A percentile compares a stretch with the other conserved stretches of the same genome.
Evolutionary conservation across 2,797 vertebrate genomes (phyloP).

Genomic region (Phoeniculus purpureus): DNA sequence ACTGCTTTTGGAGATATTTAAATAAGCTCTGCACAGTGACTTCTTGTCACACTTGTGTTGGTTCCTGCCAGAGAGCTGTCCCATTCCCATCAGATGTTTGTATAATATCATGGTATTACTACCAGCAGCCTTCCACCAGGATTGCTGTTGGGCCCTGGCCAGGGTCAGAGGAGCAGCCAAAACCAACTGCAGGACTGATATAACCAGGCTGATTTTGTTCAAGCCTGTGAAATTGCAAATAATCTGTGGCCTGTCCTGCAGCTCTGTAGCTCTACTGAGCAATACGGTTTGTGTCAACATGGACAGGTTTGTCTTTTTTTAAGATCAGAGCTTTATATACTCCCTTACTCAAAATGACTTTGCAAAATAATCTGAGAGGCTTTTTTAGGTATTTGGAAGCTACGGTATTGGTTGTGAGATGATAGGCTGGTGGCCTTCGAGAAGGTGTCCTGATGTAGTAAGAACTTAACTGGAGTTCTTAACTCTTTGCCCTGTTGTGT

Average conservation of each 20-base stretch:
- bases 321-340: background rate
- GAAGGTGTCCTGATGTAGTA: background rate
- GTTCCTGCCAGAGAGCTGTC: background rate
- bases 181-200: background rate
- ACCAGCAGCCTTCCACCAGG: background rate
- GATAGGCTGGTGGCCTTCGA: background rate
- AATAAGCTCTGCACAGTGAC: background rate
- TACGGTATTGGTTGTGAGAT: background rate
- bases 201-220: background rate
- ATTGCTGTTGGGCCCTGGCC: background rate
- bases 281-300: background rate
- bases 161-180: slow-evolving; percentile 29
- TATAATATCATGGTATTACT: background rate
- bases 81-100: background rate
- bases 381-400: background rate
- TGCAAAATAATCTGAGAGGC: background rate
- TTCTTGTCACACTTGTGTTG: background rate
- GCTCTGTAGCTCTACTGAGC: background rate
- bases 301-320: background rate
- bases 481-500: background rate
- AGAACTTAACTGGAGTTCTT: background rate
- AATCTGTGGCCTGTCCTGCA: background rate
- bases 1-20: background rate
- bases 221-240: background rate
- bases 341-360: background rate